Evolutionary conservation across 1,140 invertebrate genomes (phyloP), one percentile per base, ranked within the genome.

Genomic region (Pogonomyrmex californicus): DNA sequence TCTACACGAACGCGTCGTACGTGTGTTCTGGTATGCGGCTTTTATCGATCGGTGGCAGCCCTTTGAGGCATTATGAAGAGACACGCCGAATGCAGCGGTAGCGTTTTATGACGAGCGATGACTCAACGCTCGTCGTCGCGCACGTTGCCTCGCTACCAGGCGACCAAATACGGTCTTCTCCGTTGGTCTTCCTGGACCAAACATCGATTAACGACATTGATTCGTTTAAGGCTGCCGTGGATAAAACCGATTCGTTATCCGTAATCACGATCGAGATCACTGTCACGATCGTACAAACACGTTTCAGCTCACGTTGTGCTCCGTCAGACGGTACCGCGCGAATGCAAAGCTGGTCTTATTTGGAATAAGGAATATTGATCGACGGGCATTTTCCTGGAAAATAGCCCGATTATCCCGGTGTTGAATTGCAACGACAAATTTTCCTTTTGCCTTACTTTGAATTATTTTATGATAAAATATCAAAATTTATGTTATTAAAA

Each of bases 131-230:
- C 73, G 44, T 71, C 75, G 62, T 58, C 30, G 49, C 66, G 82
- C 65, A 49, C 41, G 7, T 14, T 44, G 38, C n/a, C 5, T 33
- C 36, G 75, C 62, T 81, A 86, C 60, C 85, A 70, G 51, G 41
- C 60, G 23, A 65, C 85, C 85, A 87, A 87, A 87, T 87, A 87
- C 70, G 86, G 79, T 60, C 76, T 79, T 58, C 63, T n/a, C 51
- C 14, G 14, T 23, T 54, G 70, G 7, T 75, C 56, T 76, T 86
- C 51, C 63, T 78, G 76, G 51, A 66, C 76, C 76, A 68, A 60
- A 68, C n/a, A 30, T 58, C 56, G 49, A 66, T 41, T 47, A 56
- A n/a, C 71, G 44, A 79, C 83, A 66, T 68, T 78, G 75, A 79
- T 79, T 51, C 62, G 63, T 41, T 38, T 30, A 51, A 86, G 75